These are phyloP conservation scores for Propithecus perrieri DNA, from an alignment of 2,797 vertebrate species.

Conservation along the genomic window DNA sequence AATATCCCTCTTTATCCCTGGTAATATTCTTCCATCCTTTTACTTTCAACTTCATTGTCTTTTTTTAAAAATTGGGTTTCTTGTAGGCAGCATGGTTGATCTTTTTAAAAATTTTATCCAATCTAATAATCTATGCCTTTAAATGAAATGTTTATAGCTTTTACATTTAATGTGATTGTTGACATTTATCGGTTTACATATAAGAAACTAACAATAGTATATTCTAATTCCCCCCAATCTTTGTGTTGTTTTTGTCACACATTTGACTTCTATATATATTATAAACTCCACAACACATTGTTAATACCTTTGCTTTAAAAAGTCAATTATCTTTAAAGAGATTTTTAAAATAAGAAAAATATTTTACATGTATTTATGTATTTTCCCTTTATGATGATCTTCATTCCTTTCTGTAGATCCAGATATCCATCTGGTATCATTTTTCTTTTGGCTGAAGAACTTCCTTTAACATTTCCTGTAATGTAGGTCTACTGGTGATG, in stretches of 20 bases:
- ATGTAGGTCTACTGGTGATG: background rate
- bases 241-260: background rate
- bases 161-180: constrained; percentile 41
- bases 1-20: constrained; percentile 36
- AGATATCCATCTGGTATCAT: background rate
- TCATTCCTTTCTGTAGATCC: background rate
- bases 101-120: background rate
- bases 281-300: background rate
- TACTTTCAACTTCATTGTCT: constrained; percentile 15
- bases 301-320: constrained; percentile 41
- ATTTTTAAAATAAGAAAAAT: constrained; percentile 28
- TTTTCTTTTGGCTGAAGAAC: constrained; percentile 5
- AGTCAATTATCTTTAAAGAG: constrained; percentile 19
- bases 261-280: background rate
- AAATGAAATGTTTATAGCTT: background rate
- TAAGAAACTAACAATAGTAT: background rate
- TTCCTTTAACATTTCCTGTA: background rate
- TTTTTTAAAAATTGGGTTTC: constrained; percentile 22
- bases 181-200: background rate
- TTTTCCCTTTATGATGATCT: constrained; percentile 20
- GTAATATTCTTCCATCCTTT: background rate
- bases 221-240: background rate
- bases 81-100: background rate
- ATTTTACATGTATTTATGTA: background rate
- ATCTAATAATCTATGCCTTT: constrained; percentile 23